Evolutionary conservation across 2,888 invertebrate species (phyloP).

Genomic region (Andrena trimmerana): DNA sequence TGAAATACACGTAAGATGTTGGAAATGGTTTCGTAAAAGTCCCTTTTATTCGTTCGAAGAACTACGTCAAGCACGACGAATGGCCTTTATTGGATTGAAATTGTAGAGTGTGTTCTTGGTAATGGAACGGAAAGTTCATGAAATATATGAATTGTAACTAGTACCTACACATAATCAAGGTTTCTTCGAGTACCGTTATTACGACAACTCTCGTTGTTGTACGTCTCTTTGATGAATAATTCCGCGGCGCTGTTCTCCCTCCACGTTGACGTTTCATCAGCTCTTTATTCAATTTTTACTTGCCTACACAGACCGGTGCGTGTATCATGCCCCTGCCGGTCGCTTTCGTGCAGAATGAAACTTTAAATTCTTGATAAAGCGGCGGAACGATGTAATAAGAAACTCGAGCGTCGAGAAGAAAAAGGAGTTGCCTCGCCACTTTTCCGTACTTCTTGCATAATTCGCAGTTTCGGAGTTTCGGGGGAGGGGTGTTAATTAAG

Average conservation of each 20-base stretch:
- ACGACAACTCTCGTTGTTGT: not conserved
- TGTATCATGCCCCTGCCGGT: constrained; percentile 5
- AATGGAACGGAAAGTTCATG: too few species aligned
- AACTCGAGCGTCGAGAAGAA: constrained; percentile 34
- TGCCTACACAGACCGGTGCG: not conserved
- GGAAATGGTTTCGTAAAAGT: not conserved
- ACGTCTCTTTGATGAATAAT: constrained; percentile 5
- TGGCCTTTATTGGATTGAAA: too few species aligned
- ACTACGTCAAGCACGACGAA: too few species aligned
- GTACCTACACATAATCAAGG: not conserved
- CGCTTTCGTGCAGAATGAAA: constrained; percentile 36
- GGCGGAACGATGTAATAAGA: constrained; percentile 49
- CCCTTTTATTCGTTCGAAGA: too few species aligned
- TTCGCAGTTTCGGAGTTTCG: constrained; percentile 53
- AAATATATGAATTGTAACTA: not conserved
- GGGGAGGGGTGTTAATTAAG: constrained; percentile 59
- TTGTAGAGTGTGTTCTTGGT: too few species aligned
- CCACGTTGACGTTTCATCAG: constrained; percentile 12
- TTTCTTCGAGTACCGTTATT: not conserved
- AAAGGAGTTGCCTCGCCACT: constrained; percentile 33
- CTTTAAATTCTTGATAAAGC: constrained; percentile 61
- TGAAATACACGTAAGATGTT: not conserved
- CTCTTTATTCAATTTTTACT: constrained; percentile 14
- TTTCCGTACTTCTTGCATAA: constrained; percentile 56
- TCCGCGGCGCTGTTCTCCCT: not conserved